Evolutionary conservation across 2,113 vertebrate species (phyloP).

Genomic region (Camelus bactrianus): DNA sequence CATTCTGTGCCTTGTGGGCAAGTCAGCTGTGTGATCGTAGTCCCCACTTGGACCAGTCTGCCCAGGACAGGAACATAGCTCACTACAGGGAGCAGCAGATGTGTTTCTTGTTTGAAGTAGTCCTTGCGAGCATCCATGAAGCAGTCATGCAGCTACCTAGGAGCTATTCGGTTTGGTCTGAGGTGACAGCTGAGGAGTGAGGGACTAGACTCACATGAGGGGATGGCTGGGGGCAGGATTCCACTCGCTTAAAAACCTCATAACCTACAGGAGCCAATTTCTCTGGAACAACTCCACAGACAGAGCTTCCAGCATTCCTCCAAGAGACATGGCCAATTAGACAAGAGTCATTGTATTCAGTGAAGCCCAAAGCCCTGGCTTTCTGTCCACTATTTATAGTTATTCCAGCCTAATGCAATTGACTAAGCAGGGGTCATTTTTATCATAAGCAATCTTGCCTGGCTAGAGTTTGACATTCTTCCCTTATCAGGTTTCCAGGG

Average conservation of each 20-base stretch:
- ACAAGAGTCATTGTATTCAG: neutral
- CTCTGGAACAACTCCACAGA: neutral
- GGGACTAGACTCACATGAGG: neutral
- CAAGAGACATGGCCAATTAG: neutral
- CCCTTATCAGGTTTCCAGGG: conserved; percentile 79
- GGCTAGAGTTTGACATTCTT: conserved; percentile 77
- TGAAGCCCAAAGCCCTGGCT: neutral
- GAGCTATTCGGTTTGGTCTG: neutral
- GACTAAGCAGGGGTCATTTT: conserved; percentile 54
- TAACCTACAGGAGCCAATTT: neutral
- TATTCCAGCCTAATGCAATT: neutral
- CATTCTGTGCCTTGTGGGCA: neutral
- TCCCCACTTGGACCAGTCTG: neutral
- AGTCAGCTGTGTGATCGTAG: neutral
- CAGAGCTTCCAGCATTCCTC: neutral
- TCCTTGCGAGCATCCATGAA: neutral
- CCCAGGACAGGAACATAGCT: neutral
- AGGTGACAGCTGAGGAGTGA: neutral
- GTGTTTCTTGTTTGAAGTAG: neutral
- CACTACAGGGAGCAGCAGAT: accelerated
- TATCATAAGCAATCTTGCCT: conserved; percentile 68
- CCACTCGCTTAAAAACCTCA: neutral
- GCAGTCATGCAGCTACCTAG: neutral
- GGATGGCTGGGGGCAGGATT: accelerated
- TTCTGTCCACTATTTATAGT: conserved; percentile 1